Conservation (phyloP, 2,113 vertebrate genomes). For the Phoxinus phoxinus region DNA sequence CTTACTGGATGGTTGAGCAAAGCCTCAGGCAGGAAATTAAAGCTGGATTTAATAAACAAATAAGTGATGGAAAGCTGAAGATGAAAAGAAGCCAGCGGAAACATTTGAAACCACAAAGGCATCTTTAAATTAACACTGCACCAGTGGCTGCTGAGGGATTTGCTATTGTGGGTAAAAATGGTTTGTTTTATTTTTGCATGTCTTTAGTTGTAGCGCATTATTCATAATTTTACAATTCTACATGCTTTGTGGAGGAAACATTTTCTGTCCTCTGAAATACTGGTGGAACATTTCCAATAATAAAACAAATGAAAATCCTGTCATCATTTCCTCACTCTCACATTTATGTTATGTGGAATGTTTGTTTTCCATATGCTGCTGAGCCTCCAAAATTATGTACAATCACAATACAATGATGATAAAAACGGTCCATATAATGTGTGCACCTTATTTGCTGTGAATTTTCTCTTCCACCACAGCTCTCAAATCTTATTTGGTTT, state of each 20-base stretch:
- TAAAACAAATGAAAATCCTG: not conserved
- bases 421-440: no score
- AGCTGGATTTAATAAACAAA: slow-evolving; percentile 33
- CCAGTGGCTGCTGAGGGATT: not conserved
- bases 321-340: no score
- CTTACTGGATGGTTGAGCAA: slow-evolving; percentile 25
- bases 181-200: not conserved
- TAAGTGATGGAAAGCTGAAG: not conserved
- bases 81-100: slow-evolving; percentile 10
- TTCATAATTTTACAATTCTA: not conserved
- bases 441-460: no score
- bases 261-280: not conserved
- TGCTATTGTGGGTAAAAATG: slow-evolving; percentile 15
- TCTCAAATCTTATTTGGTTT: no score
- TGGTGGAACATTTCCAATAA: not conserved
- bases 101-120: not conserved
- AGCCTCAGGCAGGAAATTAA: slow-evolving; percentile 34
- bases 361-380: no score
- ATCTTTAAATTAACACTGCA: slow-evolving; percentile 16
- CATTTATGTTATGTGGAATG: no score
- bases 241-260: not conserved
- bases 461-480: no score
- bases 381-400: no score
- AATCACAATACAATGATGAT: no score
- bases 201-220: not conserved